These are phyloP conservation scores for Lepus americanus DNA, from an alignment of 2,113 vertebrate species.

Conservation along the genomic window DNA sequence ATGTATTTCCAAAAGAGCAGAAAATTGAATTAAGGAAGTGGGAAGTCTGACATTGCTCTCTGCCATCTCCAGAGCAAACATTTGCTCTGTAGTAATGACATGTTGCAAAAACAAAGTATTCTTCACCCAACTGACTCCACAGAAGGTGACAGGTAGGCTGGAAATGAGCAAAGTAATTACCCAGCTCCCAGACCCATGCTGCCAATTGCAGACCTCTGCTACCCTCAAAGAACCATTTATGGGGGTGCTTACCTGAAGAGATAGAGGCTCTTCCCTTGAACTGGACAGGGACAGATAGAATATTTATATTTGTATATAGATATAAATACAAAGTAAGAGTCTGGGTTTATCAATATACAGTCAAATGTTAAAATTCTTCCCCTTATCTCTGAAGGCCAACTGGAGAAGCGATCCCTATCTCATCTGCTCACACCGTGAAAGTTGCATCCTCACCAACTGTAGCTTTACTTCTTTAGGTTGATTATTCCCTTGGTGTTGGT, in stretches of 20 bases:
- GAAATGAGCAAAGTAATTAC: not conserved
- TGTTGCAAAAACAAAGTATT: not conserved
- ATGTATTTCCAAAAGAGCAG: not conserved
- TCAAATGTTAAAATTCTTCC: not conserved
- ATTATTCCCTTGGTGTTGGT: not conserved
- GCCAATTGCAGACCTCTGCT: not conserved
- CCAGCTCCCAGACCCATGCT: not conserved
- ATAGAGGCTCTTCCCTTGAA: not conserved
- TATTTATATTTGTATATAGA: not conserved
- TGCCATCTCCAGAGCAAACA: not conserved
- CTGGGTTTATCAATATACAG: not conserved
- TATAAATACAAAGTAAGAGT: not conserved
- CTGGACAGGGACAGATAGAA: not conserved
- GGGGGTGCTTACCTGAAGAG: not conserved
- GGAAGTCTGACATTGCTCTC: not conserved
- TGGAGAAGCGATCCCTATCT: not conserved
- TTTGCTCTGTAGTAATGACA: not conserved
- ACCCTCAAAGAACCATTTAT: not conserved
- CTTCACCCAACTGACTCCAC: not conserved
- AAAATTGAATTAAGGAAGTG: not conserved
- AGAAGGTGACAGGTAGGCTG: not conserved
- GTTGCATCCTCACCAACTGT: not conserved
- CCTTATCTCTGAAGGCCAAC: not conserved
- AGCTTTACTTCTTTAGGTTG: not conserved
- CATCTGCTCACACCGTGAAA: not conserved